Percentiles rank a stretch among this genome's conserved stretches.
Evolutionary conservation across 1,140 invertebrate species (phyloP).

Genomic region (Hylyphantes graminicola): DNA sequence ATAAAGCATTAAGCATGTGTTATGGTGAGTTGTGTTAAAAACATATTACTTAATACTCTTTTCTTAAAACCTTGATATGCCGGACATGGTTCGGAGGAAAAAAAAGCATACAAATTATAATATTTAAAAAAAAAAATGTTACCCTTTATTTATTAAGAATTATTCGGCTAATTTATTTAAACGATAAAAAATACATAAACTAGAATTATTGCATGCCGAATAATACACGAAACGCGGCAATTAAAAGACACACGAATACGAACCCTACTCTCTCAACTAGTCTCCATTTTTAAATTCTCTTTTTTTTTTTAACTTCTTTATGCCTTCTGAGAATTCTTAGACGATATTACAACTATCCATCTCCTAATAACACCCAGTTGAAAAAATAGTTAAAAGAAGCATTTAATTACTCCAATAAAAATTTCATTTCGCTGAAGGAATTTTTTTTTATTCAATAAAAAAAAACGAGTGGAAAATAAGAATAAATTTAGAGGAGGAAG

Average conservation of each 20-base stretch:
- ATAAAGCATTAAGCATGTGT: too few relatives aligned
- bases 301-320: not conserved
- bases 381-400: conserved; percentile 59
- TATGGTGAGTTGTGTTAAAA: too few relatives aligned
- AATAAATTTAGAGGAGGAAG: conserved; percentile 1
- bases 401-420: conserved; percentile 60
- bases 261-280: conserved; percentile 17
- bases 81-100: too few relatives aligned
- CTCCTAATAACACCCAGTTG: conserved; percentile 17
- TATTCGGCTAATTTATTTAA: conserved; percentile 48
- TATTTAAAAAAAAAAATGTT: not conserved
- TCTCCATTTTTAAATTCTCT: not conserved
- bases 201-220: conserved; percentile 14
- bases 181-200: conserved; percentile 15
- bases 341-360: conserved; percentile 52
- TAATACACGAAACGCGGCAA: conserved; percentile 53
- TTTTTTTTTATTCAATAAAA: conserved; percentile 52
- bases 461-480: conserved; percentile 28
- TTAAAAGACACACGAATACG: conserved; percentile 28
- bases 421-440: conserved; percentile 52
- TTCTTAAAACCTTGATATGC: too few relatives aligned
- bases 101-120: too few relatives aligned
- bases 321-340: conserved; percentile 37
- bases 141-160: conserved; percentile 34
- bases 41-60: too few relatives aligned